A percentile compares a stretch with the other conserved stretches of the same genome.
These are phyloP conservation scores for Pheosia gnoma DNA, from an alignment of 2,888 invertebrate species.

Conservation along the genomic window DNA sequence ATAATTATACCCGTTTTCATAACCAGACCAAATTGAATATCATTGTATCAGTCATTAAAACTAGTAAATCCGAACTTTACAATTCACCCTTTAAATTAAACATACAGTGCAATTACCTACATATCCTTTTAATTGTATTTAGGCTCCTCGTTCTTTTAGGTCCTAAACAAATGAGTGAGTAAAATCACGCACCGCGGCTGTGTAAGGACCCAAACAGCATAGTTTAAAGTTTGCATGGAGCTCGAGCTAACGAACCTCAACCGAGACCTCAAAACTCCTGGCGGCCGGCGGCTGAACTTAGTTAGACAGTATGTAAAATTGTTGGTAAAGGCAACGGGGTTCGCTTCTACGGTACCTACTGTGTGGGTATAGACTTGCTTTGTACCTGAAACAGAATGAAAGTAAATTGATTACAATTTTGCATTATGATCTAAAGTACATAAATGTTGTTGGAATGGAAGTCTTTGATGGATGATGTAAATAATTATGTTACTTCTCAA, in stretches of 20 bases:
- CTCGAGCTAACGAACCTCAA: slow-evolving; percentile 25
- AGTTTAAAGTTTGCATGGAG: slow-evolving; percentile 21
- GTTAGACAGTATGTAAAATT: not conserved
- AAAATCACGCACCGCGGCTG: not conserved
- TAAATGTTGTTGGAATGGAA: too few relatives aligned
- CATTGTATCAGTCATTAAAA: not conserved
- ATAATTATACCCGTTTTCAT: too few relatives aligned
- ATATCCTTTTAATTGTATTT: not conserved
- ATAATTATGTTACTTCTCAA: too few relatives aligned
- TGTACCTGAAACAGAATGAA: slow-evolving; percentile 29
- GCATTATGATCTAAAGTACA: too few relatives aligned
- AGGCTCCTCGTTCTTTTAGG: not conserved
- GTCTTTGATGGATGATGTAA: too few relatives aligned
- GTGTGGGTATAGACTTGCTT: slow-evolving; percentile 9
- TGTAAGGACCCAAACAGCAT: not conserved
- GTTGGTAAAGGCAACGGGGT: not conserved
- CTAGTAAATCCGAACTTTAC: not conserved
- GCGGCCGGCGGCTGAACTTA: not conserved
- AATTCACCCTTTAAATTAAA: not conserved
- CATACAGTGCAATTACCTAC: not conserved
- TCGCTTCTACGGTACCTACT: not conserved
- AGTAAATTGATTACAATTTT: slow-evolving; percentile 12
- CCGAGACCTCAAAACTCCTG: not conserved
- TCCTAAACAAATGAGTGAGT: slow-evolving; percentile 3
- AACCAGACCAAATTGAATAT: not conserved